Base-by-base conservation (phyloP, 1,140 invertebrate genomes). In the Temnothorax nylanderi region DNA sequence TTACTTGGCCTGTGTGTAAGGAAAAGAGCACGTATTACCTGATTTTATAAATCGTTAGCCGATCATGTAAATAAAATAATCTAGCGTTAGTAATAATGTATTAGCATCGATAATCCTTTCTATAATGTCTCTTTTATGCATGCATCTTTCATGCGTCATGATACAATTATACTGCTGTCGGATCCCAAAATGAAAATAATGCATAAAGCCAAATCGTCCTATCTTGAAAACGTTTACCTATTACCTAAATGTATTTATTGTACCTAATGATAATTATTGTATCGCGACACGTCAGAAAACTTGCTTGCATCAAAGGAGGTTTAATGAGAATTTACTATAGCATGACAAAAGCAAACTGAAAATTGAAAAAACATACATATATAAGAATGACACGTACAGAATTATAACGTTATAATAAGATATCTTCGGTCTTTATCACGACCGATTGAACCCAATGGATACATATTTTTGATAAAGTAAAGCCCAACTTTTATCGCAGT, bases 31-130 rank as follows among this genome's bases (percentile, higher is more conserved):
- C 75, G 64, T 89, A 90, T 91, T 90, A 92, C 90, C 90, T 92
- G 91, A 92, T 84, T 86, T 81, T 92, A 86, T 84, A 91, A 76
- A 78, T 90, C 47, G 21, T 80, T 91, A 91, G 80, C 71, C 60
- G 72, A 91, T 88, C 80, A 51, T 93, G 92, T 93, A 93, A 93
- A 93, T 93, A 92, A 93, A 90, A 71, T 91, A 92, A 87, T 72
- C 21, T 81, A 93, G 87, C 47, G 67, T 74, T 93, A 93, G 80
- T 86, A 56, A 47, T 58, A 80, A 72, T 49, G 13, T 51, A 64
- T 91, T 91, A 90, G 85, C 21, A 64, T 87, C 75, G 78, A 76
- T 72, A 62, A 86, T 67, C 51, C 13, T 87, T 76, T 32, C n/a
- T 72, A 16, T 75, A 85, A 78, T 47, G 7, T 51, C 74, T 86